Percentiles rank a stretch among this genome's conserved stretches.
Evolutionary conservation across 2,797 vertebrate genomes (phyloP).

Genomic region (Aeoliscus strigatus): DNA sequence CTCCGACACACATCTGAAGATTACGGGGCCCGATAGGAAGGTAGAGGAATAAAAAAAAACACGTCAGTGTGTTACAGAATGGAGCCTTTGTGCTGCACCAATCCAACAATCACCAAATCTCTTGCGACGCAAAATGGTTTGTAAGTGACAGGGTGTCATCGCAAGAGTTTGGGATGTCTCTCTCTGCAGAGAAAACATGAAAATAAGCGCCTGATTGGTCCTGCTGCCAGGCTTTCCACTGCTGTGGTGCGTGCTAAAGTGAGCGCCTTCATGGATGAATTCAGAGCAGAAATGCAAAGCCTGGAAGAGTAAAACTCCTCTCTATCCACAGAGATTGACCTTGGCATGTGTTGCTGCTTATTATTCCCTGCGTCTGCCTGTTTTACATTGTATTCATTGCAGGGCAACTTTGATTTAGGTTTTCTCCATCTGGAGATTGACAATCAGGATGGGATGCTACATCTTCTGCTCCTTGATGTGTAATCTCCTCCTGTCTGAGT

Average conservation of each 20-base stretch:
- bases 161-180: no score
- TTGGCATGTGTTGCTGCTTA: slow-evolving; percentile 53
- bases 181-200: slow-evolving; percentile 26
- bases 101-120: no score
- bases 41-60: no score
- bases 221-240: slow-evolving; percentile 34
- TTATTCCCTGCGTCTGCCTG: slow-evolving; percentile 53
- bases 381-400: slow-evolving; percentile 71
- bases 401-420: slow-evolving; percentile 64
- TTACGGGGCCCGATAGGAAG: slow-evolving; percentile 35
- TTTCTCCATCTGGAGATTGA: slow-evolving; percentile 66
- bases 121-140: no score
- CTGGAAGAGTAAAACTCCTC: slow-evolving; percentile 44
- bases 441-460: slow-evolving; percentile 51
- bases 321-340: slow-evolving; percentile 59
- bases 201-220: slow-evolving; percentile 42
- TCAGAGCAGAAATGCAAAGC: slow-evolving; percentile 63
- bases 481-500: slow-evolving; percentile 29
- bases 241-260: slow-evolving; percentile 55
- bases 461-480: slow-evolving; percentile 33
- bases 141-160: no score
- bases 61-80: no score
- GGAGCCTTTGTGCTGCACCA: no score
- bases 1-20: slow-evolving; percentile 30
- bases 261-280: slow-evolving; percentile 62